Percentiles rank a stretch among this genome's conserved stretches.
These are phyloP conservation scores for Solenodon paradoxus DNA, from an alignment of 2,113 vertebrate species.

Conservation along the genomic window DNA sequence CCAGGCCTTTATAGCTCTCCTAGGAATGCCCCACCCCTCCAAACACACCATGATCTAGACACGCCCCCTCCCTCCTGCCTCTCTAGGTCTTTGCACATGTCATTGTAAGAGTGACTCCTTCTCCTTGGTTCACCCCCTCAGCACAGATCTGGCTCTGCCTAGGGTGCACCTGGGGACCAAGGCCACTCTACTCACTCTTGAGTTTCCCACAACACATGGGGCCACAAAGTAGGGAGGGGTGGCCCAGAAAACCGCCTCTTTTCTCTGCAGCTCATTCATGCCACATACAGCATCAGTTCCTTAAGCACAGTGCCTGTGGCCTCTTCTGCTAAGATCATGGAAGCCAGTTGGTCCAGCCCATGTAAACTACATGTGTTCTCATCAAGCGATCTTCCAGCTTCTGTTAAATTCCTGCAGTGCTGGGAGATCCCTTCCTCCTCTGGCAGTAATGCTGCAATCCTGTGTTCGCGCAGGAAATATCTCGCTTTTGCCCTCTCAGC, in stretches of 20 bases:
- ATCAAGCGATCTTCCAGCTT: not conserved
- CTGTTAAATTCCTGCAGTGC: not conserved
- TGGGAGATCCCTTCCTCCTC: not conserved
- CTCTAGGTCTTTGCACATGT: not conserved
- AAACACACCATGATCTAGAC: not conserved
- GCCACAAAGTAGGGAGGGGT: not conserved
- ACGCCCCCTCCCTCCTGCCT: not conserved
- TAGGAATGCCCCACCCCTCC: not conserved
- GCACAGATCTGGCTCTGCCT: not conserved
- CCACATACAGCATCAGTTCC: not conserved
- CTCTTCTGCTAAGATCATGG: not conserved
- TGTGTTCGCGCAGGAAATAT: not conserved
- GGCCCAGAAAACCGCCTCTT: not conserved
- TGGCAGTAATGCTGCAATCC: accelerated
- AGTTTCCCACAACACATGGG: not conserved
- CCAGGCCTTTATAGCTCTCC: not conserved
- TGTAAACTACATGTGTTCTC: not conserved
- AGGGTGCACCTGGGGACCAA: too few species aligned
- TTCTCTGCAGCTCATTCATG: not conserved
- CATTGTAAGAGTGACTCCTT: too few species aligned
- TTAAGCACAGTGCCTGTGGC: not conserved
- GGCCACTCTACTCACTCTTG: not conserved
- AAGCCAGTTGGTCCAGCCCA: not conserved
- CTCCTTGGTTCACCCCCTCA: not conserved
- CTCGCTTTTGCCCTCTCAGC: not conserved